Evolutionary conservation across 2,113 vertebrate genomes (phyloP), one percentile per base, ranked within the genome.

Genomic region (Calonectris borealis): DNA sequence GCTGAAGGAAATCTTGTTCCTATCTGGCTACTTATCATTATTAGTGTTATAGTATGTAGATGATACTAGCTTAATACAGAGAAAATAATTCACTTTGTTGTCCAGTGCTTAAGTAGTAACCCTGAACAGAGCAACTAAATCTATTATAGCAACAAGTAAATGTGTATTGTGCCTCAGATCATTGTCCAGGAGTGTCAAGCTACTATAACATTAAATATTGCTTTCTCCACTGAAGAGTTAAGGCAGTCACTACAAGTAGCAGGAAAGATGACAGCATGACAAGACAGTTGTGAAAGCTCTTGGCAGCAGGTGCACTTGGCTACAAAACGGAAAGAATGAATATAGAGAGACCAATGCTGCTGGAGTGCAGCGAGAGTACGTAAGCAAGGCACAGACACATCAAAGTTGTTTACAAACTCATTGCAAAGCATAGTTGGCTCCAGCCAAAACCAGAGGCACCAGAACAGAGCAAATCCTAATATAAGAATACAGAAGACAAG

Each of bases 281-380:
- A 69, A 72, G 32, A 26, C 21, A 46, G 20, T 58, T 80, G 29
- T 69, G 46, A 79, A 61, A 85, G 44, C 84, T 82, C 87, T 91
- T 83, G 82, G 36, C 65, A 95, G 62, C 17, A 38, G 40, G 34
- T 29, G 73, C 40, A 10, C 36, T 83, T 83, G 65, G 36, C 31
- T 88, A n/a, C 29, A 54, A 70, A 90, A 66, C 16, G 2, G 54
- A 65, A 86, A 90, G 49, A 66, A 65, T 11, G 6, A 88, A 58
- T 32, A 26, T 0, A 46, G 61, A 68, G 49, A 72, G 10, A 58
- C 25, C 31, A 17, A 0, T 40, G 34, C 21, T 88, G 26, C 58
- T 69, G 31, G 57, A 75, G 44, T 7, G 3, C 57, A 49, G 40
- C 1, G 1, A 17, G 18, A 68, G 26, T 16, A 5, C 0, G 0